Conservation (phyloP, 1,140 invertebrate genomes). For the Riptortus pedestris region DNA sequence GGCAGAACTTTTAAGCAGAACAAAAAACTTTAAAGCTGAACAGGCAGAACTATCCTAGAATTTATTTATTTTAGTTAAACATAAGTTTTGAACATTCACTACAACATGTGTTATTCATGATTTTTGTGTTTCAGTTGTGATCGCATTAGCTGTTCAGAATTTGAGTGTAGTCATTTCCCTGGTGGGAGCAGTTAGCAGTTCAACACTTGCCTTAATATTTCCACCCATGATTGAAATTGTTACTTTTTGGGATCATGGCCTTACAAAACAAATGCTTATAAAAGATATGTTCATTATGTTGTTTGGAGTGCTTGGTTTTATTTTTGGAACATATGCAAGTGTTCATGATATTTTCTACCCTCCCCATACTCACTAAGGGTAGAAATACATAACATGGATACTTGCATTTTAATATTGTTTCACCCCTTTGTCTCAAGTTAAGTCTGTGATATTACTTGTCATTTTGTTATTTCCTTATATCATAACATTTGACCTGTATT, state of each 20-base stretch:
- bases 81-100: too few species aligned
- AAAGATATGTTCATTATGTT: constrained; percentile 60
- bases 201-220: constrained; percentile 78
- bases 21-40: too few species aligned
- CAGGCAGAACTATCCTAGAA: too few species aligned
- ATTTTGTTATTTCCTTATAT: too few species aligned
- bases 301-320: constrained; percentile 64
- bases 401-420: neutral
- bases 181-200: constrained; percentile 82
- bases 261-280: constrained; percentile 52
- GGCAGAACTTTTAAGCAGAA: too few species aligned
- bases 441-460: neutral
- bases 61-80: too few species aligned
- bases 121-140: constrained; percentile 51
- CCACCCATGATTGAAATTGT: constrained; percentile 85
- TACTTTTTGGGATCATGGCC: constrained; percentile 55
- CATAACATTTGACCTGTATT: too few species aligned
- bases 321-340: constrained; percentile 68
- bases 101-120: too few species aligned
- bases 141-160: constrained; percentile 75
- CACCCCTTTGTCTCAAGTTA: neutral
- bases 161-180: constrained; percentile 80
- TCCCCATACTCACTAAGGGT: neutral
- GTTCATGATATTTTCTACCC: constrained; percentile 48
- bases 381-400: neutral